phyloP scores from a whole-genome alignment of 2,113 vertebrate species.

The Lagopus leucura region DNA sequence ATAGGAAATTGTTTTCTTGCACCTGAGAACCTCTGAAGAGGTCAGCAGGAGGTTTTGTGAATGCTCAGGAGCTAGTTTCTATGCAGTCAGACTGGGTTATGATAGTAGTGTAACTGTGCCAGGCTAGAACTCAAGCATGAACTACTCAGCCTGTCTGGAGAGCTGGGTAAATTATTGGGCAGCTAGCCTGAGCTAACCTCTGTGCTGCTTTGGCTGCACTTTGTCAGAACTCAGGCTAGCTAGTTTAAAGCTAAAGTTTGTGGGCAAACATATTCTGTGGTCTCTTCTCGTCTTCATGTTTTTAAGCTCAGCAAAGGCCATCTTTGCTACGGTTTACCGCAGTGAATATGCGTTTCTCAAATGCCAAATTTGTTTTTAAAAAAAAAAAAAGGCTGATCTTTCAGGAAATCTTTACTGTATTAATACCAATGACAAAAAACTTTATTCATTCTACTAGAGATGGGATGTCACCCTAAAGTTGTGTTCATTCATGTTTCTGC shows the following conservation, averaged over 20 bases:
- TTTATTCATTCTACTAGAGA: neutral
- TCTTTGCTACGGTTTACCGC: neutral
- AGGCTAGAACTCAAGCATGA: neutral
- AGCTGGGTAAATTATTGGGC: neutral
- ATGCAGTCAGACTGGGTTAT: neutral
- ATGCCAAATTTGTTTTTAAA: neutral
- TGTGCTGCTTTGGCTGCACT: constrained; percentile 24
- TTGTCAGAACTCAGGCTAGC: neutral
- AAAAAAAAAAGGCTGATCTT: neutral
- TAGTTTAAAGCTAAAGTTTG: neutral
- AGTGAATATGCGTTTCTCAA: neutral
- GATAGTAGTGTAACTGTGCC: neutral
- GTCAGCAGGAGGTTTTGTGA: neutral
- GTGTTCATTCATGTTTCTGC: neutral
- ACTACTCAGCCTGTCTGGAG: constrained; percentile 16
- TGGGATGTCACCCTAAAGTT: neutral
- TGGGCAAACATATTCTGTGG: fast-evolving
- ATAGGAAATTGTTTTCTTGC: neutral
- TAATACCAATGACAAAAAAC: neutral
- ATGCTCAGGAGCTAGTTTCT: neutral
- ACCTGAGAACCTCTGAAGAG: neutral
- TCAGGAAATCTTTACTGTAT: neutral
- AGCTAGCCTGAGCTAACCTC: constrained; percentile 42
- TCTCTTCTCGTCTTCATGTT: neutral
- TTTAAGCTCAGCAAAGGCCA: neutral